Base-by-base conservation (phyloP, 1,140 invertebrate species). In the Bombus confusus region DNA sequence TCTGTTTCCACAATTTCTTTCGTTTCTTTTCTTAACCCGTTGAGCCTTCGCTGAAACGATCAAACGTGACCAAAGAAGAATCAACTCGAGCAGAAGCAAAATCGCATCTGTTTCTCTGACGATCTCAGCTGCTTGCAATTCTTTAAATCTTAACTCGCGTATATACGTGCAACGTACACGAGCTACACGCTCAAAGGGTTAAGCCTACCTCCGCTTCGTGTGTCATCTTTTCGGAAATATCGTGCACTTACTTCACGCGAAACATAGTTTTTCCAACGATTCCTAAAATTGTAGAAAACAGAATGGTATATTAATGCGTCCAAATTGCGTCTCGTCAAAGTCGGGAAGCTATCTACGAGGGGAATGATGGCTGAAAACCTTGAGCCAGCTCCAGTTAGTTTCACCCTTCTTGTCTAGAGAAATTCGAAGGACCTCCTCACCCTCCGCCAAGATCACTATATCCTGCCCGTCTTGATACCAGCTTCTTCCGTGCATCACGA, bases 351-450 rank as follows among this genome's bases (percentile, higher is more conserved):
- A 64, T 87, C 81, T 90, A 82, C 59, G 37, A n/a, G 39, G 79
- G 79, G 83, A 52, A 86, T 80, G 83, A 80, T 76, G 73, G 80
- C 88, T 89, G 89, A 95, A 94, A 95, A 97, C 96, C 96, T 97
- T 96, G 92, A 96, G 94, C 96, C 96, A 96, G 94, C 95, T 96
- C 96, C 96, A 97, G 95, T 96, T 96, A 88, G 95, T 95, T 92
- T 95, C 96, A 92, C 95, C 95, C 93, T 95, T 96, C 93, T 95
- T 96, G 90, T 96, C 94, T 79, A 96, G 95, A 77, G 96, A 96
- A 92, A 96, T 95, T 95, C 95, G 96, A 95, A 93, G 94, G 91
- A 96, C 95, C 94, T 96, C 95, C 91, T 95, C 92, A 92, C 96
- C 96, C 89, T 96, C 96, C 87, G 95, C 95, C 90, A 96, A 93